Evolutionary conservation across 2,113 vertebrate species (phyloP).

Genomic region (Origma solitaria): DNA sequence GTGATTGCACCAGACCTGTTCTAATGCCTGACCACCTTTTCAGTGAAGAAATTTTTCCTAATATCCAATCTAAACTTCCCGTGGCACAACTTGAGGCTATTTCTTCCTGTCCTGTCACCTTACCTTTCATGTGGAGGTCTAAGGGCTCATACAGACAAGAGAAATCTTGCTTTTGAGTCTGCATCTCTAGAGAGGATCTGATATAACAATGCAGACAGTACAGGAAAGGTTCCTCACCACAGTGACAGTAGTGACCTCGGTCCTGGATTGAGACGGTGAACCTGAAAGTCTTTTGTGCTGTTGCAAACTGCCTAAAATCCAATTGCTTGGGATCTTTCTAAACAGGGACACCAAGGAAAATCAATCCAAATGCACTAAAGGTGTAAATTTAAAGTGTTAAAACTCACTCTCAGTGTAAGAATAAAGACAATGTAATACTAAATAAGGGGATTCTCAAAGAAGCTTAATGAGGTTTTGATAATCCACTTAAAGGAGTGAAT

Average conservation of each 20-base stretch:
- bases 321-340: background rate
- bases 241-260: background rate
- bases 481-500: constrained; percentile 17
- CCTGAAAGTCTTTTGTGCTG: background rate
- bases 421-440: background rate
- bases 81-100: background rate
- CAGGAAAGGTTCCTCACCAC: background rate
- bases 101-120: background rate
- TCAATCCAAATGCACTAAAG: background rate
- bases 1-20: background rate
- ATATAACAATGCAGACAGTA: background rate
- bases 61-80: background rate
- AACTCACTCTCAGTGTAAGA: background rate
- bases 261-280: background rate
- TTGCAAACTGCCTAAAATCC: background rate
- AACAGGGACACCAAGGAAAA: background rate
- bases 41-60: background rate
- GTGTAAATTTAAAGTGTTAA: background rate
- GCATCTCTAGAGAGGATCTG: background rate
- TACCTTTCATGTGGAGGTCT: background rate
- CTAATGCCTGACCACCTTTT: background rate
- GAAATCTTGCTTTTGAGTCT: background rate
- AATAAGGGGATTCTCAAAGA: background rate
- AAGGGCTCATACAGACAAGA: background rate
- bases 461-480: constrained; percentile 29